These are phyloP conservation scores for Brachionus rubens DNA, from an alignment of 1,140 invertebrate genomes.

Conservation along the genomic window DNA sequence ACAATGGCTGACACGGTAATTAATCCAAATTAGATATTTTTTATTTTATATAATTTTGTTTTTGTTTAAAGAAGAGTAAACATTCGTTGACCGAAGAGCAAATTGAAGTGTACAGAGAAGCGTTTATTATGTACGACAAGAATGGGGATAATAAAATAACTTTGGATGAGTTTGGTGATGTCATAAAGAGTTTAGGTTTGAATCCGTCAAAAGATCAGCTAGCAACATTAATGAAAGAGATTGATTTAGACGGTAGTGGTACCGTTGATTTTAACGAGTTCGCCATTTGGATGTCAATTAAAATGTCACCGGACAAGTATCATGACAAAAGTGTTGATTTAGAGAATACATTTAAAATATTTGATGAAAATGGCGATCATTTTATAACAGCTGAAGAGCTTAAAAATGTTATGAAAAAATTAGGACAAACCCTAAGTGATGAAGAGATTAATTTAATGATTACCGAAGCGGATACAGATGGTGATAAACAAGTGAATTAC, in stretches of 20 bases:
- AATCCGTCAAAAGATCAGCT: slow-evolving; percentile 41
- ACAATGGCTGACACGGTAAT: slow-evolving; percentile 18
- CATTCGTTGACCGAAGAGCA: slow-evolving; percentile 9
- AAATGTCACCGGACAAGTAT: slow-evolving; percentile 45
- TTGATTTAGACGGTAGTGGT: slow-evolving; percentile 42
- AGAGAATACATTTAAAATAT: slow-evolving; percentile 45
- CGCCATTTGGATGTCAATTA: slow-evolving; percentile 46
- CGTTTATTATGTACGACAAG: slow-evolving; percentile 41
- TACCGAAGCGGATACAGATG: slow-evolving; percentile 41
- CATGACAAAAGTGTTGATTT: slow-evolving; percentile 14
- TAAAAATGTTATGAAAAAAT: slow-evolving; percentile 42
- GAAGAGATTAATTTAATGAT: slow-evolving; percentile 47
- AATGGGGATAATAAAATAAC: slow-evolving; percentile 45
- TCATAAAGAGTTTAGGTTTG: slow-evolving; percentile 39
- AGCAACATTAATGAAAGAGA: slow-evolving; percentile 43
- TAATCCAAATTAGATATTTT: too few species aligned
- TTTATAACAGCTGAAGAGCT: slow-evolving; percentile 46
- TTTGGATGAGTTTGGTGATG: slow-evolving; percentile 43
- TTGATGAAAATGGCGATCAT: slow-evolving; percentile 46
- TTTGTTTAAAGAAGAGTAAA: background rate
- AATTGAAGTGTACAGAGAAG: slow-evolving; percentile 40
- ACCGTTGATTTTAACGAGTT: slow-evolving; percentile 44
- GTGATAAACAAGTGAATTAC: slow-evolving; percentile 44
- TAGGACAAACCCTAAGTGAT: slow-evolving; percentile 28
- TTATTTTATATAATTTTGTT: background rate